Conservation (phyloP, 1,140 invertebrate species). For the Drosophila varians region DNA sequence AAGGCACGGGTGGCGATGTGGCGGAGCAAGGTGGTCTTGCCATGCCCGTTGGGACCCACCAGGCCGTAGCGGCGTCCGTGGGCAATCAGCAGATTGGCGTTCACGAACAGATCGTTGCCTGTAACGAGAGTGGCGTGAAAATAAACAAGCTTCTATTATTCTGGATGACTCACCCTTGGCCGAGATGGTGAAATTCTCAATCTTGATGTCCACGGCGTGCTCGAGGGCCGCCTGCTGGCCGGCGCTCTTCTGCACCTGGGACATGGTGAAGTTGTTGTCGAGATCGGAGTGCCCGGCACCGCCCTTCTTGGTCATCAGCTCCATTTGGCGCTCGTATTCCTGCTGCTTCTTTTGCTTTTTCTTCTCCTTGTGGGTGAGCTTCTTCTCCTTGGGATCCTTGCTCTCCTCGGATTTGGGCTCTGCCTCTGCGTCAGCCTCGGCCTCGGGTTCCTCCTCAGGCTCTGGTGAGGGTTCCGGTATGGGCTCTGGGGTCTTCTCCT, state of each 20-base stretch:
- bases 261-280: constrained; percentile 97
- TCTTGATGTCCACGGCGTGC: constrained; percentile 98
- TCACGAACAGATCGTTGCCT: constrained; percentile 98
- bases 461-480: constrained; percentile 21
- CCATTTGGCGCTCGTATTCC: constrained; percentile 96
- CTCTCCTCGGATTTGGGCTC: constrained; percentile 52
- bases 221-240: constrained; percentile 94
- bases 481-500: not conserved
- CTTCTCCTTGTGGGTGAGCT: constrained; percentile 96
- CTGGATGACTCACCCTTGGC: constrained; percentile 92
- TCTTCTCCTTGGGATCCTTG: constrained; percentile 86
- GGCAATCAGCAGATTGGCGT: constrained; percentile 97
- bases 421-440: constrained; percentile 12
- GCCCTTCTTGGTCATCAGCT: constrained; percentile 93
- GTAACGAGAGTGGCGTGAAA: not conserved
- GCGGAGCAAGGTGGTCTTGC: constrained; percentile 98
- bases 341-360: constrained; percentile 97
- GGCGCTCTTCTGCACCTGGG: constrained; percentile 94
- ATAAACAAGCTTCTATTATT: not conserved
- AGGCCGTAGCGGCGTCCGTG: constrained; percentile 97
- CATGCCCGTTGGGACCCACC: constrained; percentile 99
- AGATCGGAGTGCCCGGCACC: constrained; percentile 94
- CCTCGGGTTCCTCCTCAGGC: not conserved
- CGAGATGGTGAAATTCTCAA: constrained; percentile 99
- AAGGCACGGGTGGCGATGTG: constrained; percentile 95